phyloP scores from a whole-genome alignment of 2,888 invertebrate species.

The Drosophila helvetica region DNA sequence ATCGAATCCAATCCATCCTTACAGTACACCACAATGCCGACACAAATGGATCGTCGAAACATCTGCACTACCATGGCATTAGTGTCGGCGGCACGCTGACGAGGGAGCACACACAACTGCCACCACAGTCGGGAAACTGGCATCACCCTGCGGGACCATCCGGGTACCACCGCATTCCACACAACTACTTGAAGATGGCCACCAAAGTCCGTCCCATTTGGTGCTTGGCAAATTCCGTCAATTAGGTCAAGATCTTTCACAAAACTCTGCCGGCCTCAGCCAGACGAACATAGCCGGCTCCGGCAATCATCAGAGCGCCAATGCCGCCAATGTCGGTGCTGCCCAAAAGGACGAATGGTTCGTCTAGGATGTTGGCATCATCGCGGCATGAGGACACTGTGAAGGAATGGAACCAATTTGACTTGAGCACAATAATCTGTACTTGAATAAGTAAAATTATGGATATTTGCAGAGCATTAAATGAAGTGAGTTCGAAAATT shows the following conservation, averaged over 20 bases:
- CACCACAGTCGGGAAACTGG: slow-evolving; percentile 94
- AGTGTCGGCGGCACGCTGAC: slow-evolving; percentile 85
- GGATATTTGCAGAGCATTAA: slow-evolving; percentile 84
- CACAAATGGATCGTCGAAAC: slow-evolving; percentile 88
- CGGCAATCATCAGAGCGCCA: slow-evolving; percentile 79
- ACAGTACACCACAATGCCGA: slow-evolving; percentile 85
- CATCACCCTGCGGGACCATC: slow-evolving; percentile 94
- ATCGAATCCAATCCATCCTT: neutral
- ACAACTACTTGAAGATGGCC: slow-evolving; percentile 86
- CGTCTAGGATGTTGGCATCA: slow-evolving; percentile 85
- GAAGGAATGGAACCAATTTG: slow-evolving; percentile 59
- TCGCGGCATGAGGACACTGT: slow-evolving; percentile 23
- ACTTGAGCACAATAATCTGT: slow-evolving; percentile 77
- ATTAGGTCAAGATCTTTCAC: slow-evolving; percentile 85
- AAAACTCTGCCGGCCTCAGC: slow-evolving; percentile 84
- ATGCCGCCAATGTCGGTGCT: slow-evolving; percentile 82
- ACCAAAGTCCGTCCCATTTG: slow-evolving; percentile 96
- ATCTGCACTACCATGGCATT: slow-evolving; percentile 84
- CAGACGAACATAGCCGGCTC: slow-evolving; percentile 78
- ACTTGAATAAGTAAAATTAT: slow-evolving; percentile 68
- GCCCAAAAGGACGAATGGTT: slow-evolving; percentile 97
- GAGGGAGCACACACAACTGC: slow-evolving; percentile 86
- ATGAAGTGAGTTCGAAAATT: slow-evolving; percentile 79
- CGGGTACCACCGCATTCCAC: slow-evolving; percentile 85
- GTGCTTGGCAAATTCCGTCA: slow-evolving; percentile 93